Evolutionary conservation across 2,797 vertebrate genomes (phyloP).

Genomic region (Oreonectes daqikongensis): DNA sequence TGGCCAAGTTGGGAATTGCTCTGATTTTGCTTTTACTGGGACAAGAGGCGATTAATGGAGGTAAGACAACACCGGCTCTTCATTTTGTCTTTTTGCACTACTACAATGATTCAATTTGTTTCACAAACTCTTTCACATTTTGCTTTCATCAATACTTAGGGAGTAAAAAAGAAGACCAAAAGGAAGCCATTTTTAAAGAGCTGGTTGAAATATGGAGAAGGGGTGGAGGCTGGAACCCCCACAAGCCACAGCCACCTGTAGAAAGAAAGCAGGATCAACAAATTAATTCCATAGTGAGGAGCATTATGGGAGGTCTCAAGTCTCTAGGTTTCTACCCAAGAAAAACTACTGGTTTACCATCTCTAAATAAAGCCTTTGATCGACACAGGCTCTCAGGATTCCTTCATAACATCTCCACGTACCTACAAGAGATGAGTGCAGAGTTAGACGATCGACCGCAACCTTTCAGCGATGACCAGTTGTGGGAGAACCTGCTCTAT

Average conservation of each 20-base stretch:
- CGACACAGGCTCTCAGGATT: slow-evolving; percentile 81
- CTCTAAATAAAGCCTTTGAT: slow-evolving; percentile 72
- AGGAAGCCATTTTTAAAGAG: slow-evolving; percentile 71
- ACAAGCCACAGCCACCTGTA: slow-evolving; percentile 45
- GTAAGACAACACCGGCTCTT: slow-evolving; percentile 64
- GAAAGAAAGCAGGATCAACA: slow-evolving; percentile 63
- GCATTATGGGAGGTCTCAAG: slow-evolving; percentile 73
- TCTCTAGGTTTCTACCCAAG: slow-evolving; percentile 70
- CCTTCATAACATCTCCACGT: slow-evolving; percentile 85
- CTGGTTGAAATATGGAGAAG: slow-evolving; percentile 73
- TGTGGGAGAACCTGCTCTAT: slow-evolving; percentile 79
- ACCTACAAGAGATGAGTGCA: slow-evolving; percentile 81
- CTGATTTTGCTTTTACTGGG: slow-evolving; percentile 69
- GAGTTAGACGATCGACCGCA: slow-evolving; percentile 71
- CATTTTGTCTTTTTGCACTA: background rate
- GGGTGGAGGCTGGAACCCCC: slow-evolving; percentile 62
- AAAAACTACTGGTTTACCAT: slow-evolving; percentile 62
- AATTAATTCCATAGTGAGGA: slow-evolving; percentile 68
- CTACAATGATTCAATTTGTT: background rate
- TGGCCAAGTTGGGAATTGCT: slow-evolving; percentile 64
- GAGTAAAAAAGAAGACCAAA: slow-evolving; percentile 62
- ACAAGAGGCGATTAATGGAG: slow-evolving; percentile 64
- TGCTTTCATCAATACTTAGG: slow-evolving; percentile 52
- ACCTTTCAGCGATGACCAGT: slow-evolving; percentile 69
- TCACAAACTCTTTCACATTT: background rate